These are phyloP conservation scores for Chionodraco myersi DNA, from an alignment of 2,113 vertebrate species.

Conservation along the genomic window DNA sequence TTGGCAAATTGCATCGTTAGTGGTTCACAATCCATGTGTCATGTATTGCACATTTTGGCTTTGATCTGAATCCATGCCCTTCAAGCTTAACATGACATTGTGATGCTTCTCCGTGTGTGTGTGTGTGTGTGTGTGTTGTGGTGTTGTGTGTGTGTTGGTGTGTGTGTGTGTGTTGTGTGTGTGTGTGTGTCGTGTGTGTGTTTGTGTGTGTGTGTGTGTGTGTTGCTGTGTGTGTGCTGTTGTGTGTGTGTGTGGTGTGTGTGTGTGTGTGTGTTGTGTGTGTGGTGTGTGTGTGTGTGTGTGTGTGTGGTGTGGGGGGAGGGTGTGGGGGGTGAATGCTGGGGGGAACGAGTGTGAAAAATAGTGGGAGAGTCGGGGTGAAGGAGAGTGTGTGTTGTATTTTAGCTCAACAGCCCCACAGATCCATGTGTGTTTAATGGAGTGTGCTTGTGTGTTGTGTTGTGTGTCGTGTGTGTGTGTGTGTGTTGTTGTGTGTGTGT, in stretches of 20 bases:
- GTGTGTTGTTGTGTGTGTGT: constrained; percentile 58
- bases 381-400: constrained; percentile 66
- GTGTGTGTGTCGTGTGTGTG: constrained; percentile 37
- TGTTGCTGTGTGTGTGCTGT: background rate
- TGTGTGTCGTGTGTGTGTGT: constrained; percentile 66
- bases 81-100: constrained; percentile 71
- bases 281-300: background rate
- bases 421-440: constrained; percentile 74
- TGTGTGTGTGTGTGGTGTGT: constrained; percentile 1
- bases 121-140: constrained; percentile 16
- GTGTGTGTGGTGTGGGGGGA: background rate
- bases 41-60: constrained; percentile 65
- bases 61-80: constrained; percentile 68
- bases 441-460: constrained; percentile 46
- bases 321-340: constrained; percentile 40
- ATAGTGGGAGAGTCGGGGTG: constrained; percentile 28
- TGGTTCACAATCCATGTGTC: constrained; percentile 48
- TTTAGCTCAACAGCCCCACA: constrained; percentile 78
- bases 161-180: background rate
- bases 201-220: constrained; percentile 21
- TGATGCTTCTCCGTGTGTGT: constrained; percentile 39
- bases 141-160: constrained; percentile 6
- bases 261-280: background rate
- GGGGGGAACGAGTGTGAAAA: constrained; percentile 41
- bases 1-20: constrained; percentile 20